Evolutionary conservation across 2,888 invertebrate genomes (phyloP).

Genomic region (Caenorhabditis wallacei): DNA sequence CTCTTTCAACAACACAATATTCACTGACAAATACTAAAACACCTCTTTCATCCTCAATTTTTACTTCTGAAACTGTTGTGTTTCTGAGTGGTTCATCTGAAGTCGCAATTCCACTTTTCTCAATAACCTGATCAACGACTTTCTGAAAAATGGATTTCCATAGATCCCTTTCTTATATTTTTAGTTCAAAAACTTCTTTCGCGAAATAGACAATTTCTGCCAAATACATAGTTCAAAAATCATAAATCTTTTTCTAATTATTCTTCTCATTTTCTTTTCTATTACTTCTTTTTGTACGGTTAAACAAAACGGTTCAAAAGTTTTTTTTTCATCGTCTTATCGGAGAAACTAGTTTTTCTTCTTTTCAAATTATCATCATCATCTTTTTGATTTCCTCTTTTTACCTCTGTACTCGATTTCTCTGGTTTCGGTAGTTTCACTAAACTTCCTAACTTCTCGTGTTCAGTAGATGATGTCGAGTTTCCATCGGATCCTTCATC

Average conservation of each 20-base stretch:
- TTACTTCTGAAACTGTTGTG: slow-evolving; percentile 9
- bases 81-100: slow-evolving; percentile 26
- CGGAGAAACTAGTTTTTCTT: slow-evolving; percentile 30
- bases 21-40: slow-evolving; percentile 74
- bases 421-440: slow-evolving; percentile 62
- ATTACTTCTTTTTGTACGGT: too few species aligned
- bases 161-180: too few species aligned
- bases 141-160: slow-evolving; percentile 8
- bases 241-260: too few species aligned
- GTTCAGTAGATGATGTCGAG: slow-evolving; percentile 13
- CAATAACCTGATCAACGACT: slow-evolving; percentile 36
- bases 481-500: slow-evolving; percentile 28
- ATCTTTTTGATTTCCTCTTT: too few species aligned
- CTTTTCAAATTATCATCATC: too few species aligned
- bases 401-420: slow-evolving; percentile 51
- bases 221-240: too few species aligned
- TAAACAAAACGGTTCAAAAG: slow-evolving; percentile 51
- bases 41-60: slow-evolving; percentile 65
- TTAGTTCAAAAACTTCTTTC: too few species aligned
- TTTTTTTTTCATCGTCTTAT: slow-evolving; percentile 19
- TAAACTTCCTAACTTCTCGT: slow-evolving; percentile 56
- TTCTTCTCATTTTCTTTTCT: too few species aligned
- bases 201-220: too few species aligned
- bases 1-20: slow-evolving; percentile 72
- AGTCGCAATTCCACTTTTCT: slow-evolving; percentile 15